Evolutionary conservation across 1,140 invertebrate species (phyloP).

Genomic region (Heterodera schachtii): DNA sequence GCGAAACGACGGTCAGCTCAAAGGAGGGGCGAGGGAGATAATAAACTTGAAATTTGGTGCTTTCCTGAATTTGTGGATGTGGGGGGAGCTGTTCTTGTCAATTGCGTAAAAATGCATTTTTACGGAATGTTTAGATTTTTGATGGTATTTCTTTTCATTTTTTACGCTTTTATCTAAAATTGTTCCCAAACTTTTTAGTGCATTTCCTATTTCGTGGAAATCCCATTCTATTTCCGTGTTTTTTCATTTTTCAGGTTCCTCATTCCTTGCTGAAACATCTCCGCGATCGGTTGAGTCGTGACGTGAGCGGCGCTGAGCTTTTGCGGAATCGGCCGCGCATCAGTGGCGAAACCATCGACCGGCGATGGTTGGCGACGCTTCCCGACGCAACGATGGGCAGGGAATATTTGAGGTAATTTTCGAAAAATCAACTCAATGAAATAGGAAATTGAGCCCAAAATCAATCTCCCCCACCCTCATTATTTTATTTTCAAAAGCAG

Average conservation of each 20-base stretch:
- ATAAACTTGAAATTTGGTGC: no score
- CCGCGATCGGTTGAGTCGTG: slow-evolving; percentile 37
- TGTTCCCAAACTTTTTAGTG: background rate
- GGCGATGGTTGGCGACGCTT: slow-evolving; percentile 30
- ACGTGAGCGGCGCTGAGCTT: slow-evolving; percentile 33
- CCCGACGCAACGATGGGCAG: slow-evolving; percentile 42
- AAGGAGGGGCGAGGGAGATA: no score
- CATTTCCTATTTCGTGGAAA: background rate
- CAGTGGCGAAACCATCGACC: slow-evolving; percentile 38
- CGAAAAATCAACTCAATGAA: no score
- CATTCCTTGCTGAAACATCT: slow-evolving; percentile 35
- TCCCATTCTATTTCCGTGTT: background rate
- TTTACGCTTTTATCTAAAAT: background rate
- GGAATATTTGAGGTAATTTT: slow-evolving; percentile 38
- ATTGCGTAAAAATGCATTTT: no score
- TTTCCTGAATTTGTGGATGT: no score
- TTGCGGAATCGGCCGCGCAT: slow-evolving; percentile 36
- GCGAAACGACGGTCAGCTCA: slow-evolving; percentile 37
- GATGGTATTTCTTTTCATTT: background rate
- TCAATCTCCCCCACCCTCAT: no score
- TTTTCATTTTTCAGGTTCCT: slow-evolving; percentile 17
- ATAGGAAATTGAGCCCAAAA: no score
- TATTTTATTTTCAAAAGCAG: no score
- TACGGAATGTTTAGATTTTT: no score
- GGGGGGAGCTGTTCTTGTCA: no score